Percentiles rank a stretch among this genome's conserved stretches.
Evolutionary conservation across 2,888 invertebrate species (phyloP).

Genomic region (Periphyllus acericola): DNA sequence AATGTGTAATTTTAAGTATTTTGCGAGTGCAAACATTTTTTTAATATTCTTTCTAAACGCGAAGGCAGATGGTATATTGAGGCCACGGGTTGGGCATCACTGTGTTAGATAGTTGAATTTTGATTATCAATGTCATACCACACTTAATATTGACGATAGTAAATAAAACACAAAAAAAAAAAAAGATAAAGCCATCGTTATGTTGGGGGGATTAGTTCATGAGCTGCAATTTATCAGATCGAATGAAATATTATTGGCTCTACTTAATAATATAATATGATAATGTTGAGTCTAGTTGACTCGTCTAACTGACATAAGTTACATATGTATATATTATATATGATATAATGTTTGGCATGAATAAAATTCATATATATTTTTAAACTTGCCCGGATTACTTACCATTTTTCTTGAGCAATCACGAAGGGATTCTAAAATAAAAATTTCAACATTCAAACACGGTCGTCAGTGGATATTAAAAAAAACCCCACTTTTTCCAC

Average conservation of each 20-base stretch:
- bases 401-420: neutral
- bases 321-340: neutral
- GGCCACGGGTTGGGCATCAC: no score
- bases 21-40: no score
- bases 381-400: neutral
- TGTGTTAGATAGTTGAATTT: neutral
- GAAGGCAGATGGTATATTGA: no score
- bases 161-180: neutral
- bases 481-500: neutral
- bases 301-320: neutral
- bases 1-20: neutral
- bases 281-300: neutral
- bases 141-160: no score
- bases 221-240: neutral
- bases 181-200: neutral
- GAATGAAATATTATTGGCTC: neutral
- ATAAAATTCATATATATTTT: neutral
- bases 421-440: neutral
- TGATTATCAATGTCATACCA: neutral
- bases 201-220: neutral
- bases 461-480: conserved; percentile 19
- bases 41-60: no score
- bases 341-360: neutral
- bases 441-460: conserved; percentile 14
- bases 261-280: neutral